phyloP scores from a whole-genome alignment of 2,797 vertebrate species.

The Sphenodon punctatus region DNA sequence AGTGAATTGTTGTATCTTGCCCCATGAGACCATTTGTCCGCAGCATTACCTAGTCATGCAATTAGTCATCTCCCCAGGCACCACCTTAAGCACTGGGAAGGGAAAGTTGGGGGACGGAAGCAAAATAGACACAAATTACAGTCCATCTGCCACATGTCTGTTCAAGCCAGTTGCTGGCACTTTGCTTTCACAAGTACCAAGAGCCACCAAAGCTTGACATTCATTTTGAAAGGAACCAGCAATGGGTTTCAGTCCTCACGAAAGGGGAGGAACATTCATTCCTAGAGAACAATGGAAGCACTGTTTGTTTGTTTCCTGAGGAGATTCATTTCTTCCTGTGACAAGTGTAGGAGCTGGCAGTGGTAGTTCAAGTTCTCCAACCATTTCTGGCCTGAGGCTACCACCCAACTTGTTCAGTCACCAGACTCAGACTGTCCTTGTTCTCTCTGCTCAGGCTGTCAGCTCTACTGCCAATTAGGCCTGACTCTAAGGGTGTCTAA shows the following conservation, averaged over 20 bases:
- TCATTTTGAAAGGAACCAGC: neutral
- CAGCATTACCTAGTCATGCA: neutral
- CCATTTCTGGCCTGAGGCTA: neutral
- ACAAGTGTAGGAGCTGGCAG: neutral
- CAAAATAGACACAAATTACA: neutral
- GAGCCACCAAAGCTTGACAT: neutral
- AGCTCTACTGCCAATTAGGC: neutral
- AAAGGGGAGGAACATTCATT: neutral
- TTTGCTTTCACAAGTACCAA: neutral
- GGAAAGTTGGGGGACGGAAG: neutral
- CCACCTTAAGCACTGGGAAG: neutral
- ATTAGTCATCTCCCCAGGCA: neutral
- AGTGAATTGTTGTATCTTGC: neutral
- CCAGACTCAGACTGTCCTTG: neutral
- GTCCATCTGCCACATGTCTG: neutral
- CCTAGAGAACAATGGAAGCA: neutral
- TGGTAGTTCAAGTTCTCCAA: accelerated
- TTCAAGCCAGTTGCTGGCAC: neutral
- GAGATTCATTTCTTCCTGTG: neutral
- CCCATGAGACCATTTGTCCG: neutral
- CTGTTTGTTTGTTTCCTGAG: neutral
- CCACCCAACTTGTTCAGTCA: neutral
- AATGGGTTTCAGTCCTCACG: neutral
- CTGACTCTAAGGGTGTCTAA: neutral
- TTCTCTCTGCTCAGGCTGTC: neutral